A percentile compares a stretch with the other conserved stretches of the same genome.
Evolutionary conservation across 2,113 vertebrate genomes (phyloP).

Genomic region (Aptenodytes forsteri): DNA sequence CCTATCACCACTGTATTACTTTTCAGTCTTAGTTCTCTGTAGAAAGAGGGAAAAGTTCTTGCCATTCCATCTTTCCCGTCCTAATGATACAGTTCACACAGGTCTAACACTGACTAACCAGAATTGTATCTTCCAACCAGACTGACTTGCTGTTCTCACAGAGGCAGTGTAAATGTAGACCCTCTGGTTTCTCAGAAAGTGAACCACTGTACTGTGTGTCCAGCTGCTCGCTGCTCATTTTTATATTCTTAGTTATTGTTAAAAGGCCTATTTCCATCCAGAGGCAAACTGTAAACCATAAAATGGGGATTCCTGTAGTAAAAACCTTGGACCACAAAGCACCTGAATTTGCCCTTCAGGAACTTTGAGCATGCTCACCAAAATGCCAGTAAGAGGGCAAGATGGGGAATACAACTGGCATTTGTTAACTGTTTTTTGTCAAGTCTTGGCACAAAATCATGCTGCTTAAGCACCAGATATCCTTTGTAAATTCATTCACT

Average conservation of each 20-base stretch:
- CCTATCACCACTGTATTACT: slow-evolving; percentile 58
- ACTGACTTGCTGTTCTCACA: slow-evolving; percentile 41
- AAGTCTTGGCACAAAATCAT: slow-evolving; percentile 63
- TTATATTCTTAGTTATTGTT: slow-evolving; percentile 24
- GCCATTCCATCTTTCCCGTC: slow-evolving; percentile 57
- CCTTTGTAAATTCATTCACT: slow-evolving; percentile 41
- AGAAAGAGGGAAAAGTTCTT: slow-evolving; percentile 61
- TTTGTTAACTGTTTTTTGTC: slow-evolving; percentile 70
- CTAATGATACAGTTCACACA: slow-evolving; percentile 36
- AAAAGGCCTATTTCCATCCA: slow-evolving; percentile 26
- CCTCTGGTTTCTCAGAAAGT: slow-evolving; percentile 42
- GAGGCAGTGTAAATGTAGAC: not conserved
- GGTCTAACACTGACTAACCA: slow-evolving; percentile 53
- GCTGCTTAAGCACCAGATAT: slow-evolving; percentile 67
- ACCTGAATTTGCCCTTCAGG: slow-evolving; percentile 67
- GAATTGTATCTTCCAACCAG: slow-evolving; percentile 61
- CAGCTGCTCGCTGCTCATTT: slow-evolving; percentile 47
- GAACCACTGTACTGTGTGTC: slow-evolving; percentile 24
- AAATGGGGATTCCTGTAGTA: slow-evolving; percentile 35
- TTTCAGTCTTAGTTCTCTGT: slow-evolving; percentile 66
- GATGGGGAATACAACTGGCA: slow-evolving; percentile 73
- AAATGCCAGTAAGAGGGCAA: slow-evolving; percentile 69
- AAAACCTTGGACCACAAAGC: slow-evolving; percentile 16
- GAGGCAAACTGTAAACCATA: slow-evolving; percentile 19
- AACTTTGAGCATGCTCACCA: slow-evolving; percentile 54